Evolutionary conservation across 2,113 vertebrate genomes (phyloP), one percentile per base, ranked within the genome.

Genomic region (Rostratula benghalensis): DNA sequence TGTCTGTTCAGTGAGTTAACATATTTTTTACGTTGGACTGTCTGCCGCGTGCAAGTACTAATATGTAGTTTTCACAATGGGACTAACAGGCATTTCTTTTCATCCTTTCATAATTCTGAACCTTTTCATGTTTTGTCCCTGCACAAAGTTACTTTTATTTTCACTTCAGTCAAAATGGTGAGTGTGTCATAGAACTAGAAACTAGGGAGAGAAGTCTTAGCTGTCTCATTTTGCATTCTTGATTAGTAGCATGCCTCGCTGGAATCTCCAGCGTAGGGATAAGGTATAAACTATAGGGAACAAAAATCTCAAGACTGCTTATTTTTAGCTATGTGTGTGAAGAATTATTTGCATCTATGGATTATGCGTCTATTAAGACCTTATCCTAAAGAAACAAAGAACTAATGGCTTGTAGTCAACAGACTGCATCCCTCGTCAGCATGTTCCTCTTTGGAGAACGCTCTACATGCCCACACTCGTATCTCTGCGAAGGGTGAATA

Each of bases 301-400:
- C 60, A 93, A 90, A 95, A 87, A 87, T 93, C 53, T 93, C 73
- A 93, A 84, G 64, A 73, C 64, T 96, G 88, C 80, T 94, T 84
- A 45, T 81, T 96, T 94, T 75, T 61, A 84, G 45, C 79, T n/a
- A 3, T n/a, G 11, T 81, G 43, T 73, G 57, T 78, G 48, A 92
- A 81, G 83, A 83, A 41, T 19, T 57, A 75, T 82, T 94, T 95
- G 63, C 56, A 70, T 59, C 60, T 84, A 6, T 68, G 3, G 30
- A 43, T 95, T 61, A 76, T 30, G 37, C 73, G 54, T 31, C 41
- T 76, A 1, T 57, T 79, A 76, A 93, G 82, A 63, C 54, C n/a
- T 93, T 94, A 86, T 95, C 68, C 83, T 86, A 90, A 89, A 86
- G 93, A 96, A 89, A 86, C 56, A 56, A 84, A 95, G 92, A 74